Percentiles rank a stretch among this genome's conserved stretches.
Evolutionary conservation across 2,113 vertebrate genomes (phyloP).

Genomic region (Antigone vipio): DNA sequence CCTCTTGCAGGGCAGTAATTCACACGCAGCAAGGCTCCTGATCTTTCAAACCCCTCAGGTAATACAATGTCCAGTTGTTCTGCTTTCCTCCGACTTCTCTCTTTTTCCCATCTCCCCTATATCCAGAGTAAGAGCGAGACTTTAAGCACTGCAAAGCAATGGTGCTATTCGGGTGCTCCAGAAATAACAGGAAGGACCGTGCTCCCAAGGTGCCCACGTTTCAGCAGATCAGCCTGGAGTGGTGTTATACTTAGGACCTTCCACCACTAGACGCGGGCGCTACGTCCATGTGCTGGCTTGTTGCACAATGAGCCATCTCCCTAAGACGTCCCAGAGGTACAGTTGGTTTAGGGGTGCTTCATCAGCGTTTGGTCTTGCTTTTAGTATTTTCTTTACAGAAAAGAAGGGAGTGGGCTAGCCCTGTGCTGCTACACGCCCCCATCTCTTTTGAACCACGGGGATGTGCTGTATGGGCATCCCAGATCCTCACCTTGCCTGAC

Average conservation of each 20-base stretch:
- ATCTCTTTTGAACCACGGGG: rapidly evolving
- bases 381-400: background rate
- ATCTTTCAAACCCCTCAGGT: background rate
- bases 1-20: background rate
- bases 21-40: background rate
- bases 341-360: background rate
- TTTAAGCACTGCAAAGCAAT: background rate
- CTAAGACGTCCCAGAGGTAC: background rate
- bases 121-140: background rate
- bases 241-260: background rate
- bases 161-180: background rate
- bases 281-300: rapidly evolving
- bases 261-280: too few species aligned
- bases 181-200: background rate
- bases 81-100: background rate
- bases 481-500: background rate
- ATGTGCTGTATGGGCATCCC: too few species aligned
- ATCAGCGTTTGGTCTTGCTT: background rate
- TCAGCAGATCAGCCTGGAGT: background rate
- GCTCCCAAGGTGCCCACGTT: background rate
- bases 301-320: too few species aligned
- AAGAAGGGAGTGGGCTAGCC: background rate
- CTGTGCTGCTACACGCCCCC: rapidly evolving
- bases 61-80: rapidly evolving
- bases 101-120: background rate